Percentiles rank a stretch among this genome's conserved stretches.
These are phyloP conservation scores for Cheilosia variabilis DNA, from an alignment of 2,888 invertebrate species.

Conservation along the genomic window DNA sequence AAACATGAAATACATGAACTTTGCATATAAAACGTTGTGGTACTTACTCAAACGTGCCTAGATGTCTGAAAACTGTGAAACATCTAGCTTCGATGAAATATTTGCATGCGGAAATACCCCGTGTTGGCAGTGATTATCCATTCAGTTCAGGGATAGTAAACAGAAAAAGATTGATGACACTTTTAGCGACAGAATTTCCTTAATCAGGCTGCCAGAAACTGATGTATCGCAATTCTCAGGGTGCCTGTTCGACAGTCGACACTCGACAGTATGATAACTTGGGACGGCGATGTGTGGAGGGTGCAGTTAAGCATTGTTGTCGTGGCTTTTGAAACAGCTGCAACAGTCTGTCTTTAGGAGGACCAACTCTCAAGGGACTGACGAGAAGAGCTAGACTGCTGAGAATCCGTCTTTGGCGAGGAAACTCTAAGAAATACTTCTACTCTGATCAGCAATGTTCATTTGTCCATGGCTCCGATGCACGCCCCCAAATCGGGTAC, in stretches of 20 bases:
- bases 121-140: background rate
- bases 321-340: too few species aligned
- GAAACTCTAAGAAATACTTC: too few species aligned
- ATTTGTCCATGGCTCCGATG: too few species aligned
- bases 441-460: too few species aligned
- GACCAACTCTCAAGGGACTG: too few species aligned
- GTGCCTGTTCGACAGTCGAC: slow-evolving; percentile 1
- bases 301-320: too few species aligned
- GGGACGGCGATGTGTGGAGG: too few species aligned
- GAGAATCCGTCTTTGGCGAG: too few species aligned
- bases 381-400: too few species aligned
- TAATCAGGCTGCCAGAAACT: background rate
- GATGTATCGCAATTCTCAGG: background rate
- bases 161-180: slow-evolving; percentile 32
- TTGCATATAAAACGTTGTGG: slow-evolving; percentile 5
- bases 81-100: slow-evolving; percentile 6
- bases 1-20: slow-evolving; percentile 38
- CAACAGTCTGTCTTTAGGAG: too few species aligned
- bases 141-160: slow-evolving; percentile 11
- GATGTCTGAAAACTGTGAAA: slow-evolving; percentile 24
- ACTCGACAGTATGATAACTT: background rate
- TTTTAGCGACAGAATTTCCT: slow-evolving; percentile 11
- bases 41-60: slow-evolving; percentile 33
- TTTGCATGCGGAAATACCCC: background rate
- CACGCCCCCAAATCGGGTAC: too few species aligned